Conservation (phyloP, 2,888 invertebrate species). For the Trachelus troglodyta region DNA sequence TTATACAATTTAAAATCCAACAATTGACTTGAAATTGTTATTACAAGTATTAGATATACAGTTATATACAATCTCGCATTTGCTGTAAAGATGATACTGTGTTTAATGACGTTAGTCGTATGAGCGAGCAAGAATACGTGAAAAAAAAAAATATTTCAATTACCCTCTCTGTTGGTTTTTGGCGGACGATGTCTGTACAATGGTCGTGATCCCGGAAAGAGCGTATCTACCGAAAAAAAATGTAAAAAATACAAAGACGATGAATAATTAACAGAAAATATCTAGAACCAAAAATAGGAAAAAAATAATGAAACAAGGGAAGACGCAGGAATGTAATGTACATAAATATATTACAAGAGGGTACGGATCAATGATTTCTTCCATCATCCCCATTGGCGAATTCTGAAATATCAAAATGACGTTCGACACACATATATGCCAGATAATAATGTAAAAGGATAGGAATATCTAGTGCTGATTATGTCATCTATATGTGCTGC, state of each 20-base stretch:
- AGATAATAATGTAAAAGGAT: not conserved
- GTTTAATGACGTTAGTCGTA: not conserved
- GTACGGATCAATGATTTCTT: slow-evolving; percentile 22
- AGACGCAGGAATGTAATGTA: slow-evolving; percentile 15
- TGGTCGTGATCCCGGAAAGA: slow-evolving; percentile 68
- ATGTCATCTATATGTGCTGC: slow-evolving; percentile 19
- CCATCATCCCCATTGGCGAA: not conserved
- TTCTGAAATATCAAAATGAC: not conserved
- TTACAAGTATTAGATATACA: not conserved
- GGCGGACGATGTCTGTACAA: slow-evolving; percentile 67
- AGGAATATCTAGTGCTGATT: slow-evolving; percentile 10
- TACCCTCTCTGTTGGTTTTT: slow-evolving; percentile 71
- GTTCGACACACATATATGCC: not conserved
- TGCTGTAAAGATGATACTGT: not conserved
- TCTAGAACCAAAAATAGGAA: slow-evolving; percentile 30
- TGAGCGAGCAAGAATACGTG: not conserved
- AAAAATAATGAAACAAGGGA: slow-evolving; percentile 23
- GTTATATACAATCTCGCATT: not conserved
- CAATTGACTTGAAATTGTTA: not conserved
- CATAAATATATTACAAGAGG: slow-evolving; percentile 36
- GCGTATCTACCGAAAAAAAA: slow-evolving; percentile 67
- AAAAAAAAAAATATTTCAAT: slow-evolving; percentile 40
- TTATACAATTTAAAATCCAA: not conserved
- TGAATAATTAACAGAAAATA: slow-evolving; percentile 7
- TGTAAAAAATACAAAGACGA: slow-evolving; percentile 27